Evolutionary conservation across 1,140 invertebrate species (phyloP).

Genomic region (Penaeus indicus): DNA sequence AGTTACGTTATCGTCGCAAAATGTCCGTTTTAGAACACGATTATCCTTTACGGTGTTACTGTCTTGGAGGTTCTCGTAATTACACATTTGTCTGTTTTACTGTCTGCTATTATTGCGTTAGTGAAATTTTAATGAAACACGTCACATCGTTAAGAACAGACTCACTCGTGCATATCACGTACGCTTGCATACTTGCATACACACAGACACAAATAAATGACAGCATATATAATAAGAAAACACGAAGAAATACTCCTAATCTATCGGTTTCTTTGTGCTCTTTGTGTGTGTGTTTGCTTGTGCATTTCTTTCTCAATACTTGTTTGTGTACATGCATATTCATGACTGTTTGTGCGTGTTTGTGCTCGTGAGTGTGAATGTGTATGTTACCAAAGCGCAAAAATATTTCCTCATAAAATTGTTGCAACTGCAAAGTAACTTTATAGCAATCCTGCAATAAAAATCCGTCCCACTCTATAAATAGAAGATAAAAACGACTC

Average conservation of each 20-base stretch:
- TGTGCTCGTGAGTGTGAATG: not conserved
- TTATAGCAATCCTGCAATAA: no score
- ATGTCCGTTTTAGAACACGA: no score
- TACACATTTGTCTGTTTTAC: no score
- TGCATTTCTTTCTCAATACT: not conserved
- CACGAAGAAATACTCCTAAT: not conserved
- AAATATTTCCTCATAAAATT: no score
- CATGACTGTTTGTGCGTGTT: not conserved
- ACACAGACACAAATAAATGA: conserved; percentile 1
- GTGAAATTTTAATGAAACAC: not conserved
- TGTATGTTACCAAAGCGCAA: not conserved
- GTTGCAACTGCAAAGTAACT: no score
- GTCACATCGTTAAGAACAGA: not conserved
- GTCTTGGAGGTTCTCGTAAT: no score
- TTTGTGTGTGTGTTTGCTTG: conserved; percentile 20
- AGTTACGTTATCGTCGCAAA: no score
- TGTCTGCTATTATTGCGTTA: no score
- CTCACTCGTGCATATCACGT: conserved; percentile 5
- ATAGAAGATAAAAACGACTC: no score
- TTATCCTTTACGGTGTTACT: no score
- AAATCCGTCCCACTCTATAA: no score
- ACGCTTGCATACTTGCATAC: conserved; percentile 12
- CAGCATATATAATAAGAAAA: not conserved
- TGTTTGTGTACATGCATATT: conserved; percentile 1
- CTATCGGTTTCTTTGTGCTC: not conserved